phyloP scores from a whole-genome alignment of 2,888 invertebrate genomes.

The Spialia ferax region DNA sequence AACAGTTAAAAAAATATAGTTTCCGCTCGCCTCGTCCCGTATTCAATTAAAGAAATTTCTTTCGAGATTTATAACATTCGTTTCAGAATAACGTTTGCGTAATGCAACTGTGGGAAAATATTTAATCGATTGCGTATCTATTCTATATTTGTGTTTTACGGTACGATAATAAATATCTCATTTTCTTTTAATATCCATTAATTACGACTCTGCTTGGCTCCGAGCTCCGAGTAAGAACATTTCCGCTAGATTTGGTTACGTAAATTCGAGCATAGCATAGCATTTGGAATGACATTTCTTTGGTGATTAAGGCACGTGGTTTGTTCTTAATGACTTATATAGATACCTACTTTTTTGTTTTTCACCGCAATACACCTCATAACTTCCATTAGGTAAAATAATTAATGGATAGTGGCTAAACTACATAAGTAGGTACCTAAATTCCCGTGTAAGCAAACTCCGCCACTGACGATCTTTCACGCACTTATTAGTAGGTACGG shows the following conservation, averaged over 20 bases:
- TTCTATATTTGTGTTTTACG: neutral
- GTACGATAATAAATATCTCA: slow-evolving; percentile 15
- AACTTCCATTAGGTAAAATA: too few species aligned
- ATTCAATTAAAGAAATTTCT: slow-evolving; percentile 18
- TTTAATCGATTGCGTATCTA: slow-evolving; percentile 15
- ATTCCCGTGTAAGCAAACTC: too few species aligned
- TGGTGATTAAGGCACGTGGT: neutral
- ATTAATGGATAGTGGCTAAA: too few species aligned
- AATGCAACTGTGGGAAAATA: slow-evolving; percentile 29
- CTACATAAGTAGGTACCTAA: too few species aligned
- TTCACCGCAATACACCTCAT: too few species aligned
- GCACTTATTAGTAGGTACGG: neutral
- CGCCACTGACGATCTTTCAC: neutral
- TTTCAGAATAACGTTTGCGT: slow-evolving; percentile 6
- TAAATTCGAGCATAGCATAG: neutral
- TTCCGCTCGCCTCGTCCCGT: slow-evolving; percentile 18
- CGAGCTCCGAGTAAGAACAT: too few species aligned
- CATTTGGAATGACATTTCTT: slow-evolving; percentile 4
- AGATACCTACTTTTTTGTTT: too few species aligned
- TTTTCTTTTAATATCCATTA: slow-evolving; percentile 15
- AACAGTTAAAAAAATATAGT: neutral
- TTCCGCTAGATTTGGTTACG: slow-evolving; percentile 16
- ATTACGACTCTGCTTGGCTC: slow-evolving; percentile 7
- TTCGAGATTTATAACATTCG: slow-evolving; percentile 15
- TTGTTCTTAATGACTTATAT: neutral